Base-by-base conservation (phyloP, 2,113 vertebrate species). In the Anas platyrhynchos region DNA sequence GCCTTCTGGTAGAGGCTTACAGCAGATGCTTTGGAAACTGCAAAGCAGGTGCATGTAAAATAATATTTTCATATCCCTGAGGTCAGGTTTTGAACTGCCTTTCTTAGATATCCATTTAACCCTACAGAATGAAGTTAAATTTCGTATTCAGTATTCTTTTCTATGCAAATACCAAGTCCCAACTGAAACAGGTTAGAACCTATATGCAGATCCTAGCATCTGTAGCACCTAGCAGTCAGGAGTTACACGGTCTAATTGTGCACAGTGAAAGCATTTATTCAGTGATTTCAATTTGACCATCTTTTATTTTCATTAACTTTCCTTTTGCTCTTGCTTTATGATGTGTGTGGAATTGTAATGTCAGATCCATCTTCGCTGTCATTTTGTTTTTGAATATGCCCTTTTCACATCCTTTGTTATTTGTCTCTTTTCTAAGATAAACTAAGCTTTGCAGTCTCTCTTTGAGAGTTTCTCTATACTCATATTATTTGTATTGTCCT, bases 341-440 rank as follows among this genome's bases (percentile, higher is more conserved):
- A 54, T 82, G 67, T 95, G 74, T 69, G 50, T 63, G 77, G 77
- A 94, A 91, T 81, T 34, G 59, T 82, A 88, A 91, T 76, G 66
- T 58, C 90, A 82, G 59, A 69, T 96, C 92, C 52, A 50, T 84
- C 86, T 91, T 95, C 83, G 63, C 76, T 90, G 32, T 38, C 16
- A 0, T 67, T 94, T 86, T 67, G 20, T 32, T 91, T 91, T 52
- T 79, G 81, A 88, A 66, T 69, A 31, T 88, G 85, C 78, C 93
- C 94, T 96, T 96, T 94, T 66, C 6, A 11, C 32, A 83, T 93
- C 94, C 94, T 96, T 84, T 90, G 88, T 90, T 95, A 75, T 95
- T 95, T 93, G 65, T 84, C 83, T 92, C 77, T 84, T 94, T 93
- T 82, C 62, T 80, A 91, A 91, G 86, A 92, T 80, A 96, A 91